Base-by-base conservation (phyloP, 2,888 invertebrate genomes). In the Agrilus cyanescens region DNA sequence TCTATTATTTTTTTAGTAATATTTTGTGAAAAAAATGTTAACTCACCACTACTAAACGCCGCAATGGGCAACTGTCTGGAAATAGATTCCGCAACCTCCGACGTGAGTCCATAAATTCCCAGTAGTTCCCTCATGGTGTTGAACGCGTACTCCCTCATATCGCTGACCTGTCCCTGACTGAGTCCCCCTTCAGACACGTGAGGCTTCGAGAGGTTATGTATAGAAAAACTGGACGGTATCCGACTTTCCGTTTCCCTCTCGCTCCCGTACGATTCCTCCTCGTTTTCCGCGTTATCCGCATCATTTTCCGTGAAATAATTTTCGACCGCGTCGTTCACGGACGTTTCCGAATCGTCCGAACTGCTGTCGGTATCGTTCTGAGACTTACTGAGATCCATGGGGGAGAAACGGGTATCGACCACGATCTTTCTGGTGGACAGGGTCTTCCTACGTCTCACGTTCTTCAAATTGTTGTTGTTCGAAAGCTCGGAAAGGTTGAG, bases 91-190 rank as follows among this genome's bases (percentile, higher is more conserved):
- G 79, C 76, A 40, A 81, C 78, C 60, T 82, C 84, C 13, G 78
- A 77, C 41, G 80, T 80, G 52, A 85, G 68, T 15, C 85, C 85
- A 60, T 85, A 85, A 55, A 85, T 82, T 20, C 82, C 81, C 43
- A 85, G 67, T 38, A 85, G 65, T 59, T 85, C 84, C 53, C 82
- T 78, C 81, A 85, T 83, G 8, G 85, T 85, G 53, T 78, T 82
- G 70, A 84, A 80, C 4, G 84, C 84, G 61, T 82, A 85, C 57
- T 84, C 84, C 55, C 82, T 74, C 65, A 85, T 72, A 52, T 78
- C 80, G 51, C 73, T 74, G 18, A 61, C 59, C 45, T 63, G 64
- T 37, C 53, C 51, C 7, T 72, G 53, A 36, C 46, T 57, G 44
- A 49, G 39, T 30, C 48, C 50, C 35, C 47, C 39, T 35, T 61